These are phyloP conservation scores for Tachyglossus aculeatus DNA, from an alignment of 2,797 vertebrate species.

Conservation along the genomic window DNA sequence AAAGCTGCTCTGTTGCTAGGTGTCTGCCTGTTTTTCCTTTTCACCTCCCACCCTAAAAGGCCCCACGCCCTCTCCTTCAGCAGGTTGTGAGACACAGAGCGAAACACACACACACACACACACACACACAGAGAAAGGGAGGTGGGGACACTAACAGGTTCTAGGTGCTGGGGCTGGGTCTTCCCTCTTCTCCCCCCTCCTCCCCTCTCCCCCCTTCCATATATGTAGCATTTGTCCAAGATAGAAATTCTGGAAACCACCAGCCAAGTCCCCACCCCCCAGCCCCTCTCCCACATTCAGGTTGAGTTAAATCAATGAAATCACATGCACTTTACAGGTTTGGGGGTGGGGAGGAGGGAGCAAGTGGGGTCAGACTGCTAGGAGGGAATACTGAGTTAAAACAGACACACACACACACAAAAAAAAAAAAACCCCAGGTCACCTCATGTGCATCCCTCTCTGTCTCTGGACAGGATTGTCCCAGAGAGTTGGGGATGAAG, in stretches of 20 bases:
- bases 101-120: no score
- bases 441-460: background rate
- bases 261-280: conserved; percentile 27
- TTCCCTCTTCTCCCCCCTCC: conserved; percentile 51
- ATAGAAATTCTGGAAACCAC: conserved; percentile 21
- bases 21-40: no score
- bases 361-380: no score
- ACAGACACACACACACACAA: no score
- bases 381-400: no score
- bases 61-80: no score
- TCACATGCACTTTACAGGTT: conserved; percentile 64
- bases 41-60: no score
- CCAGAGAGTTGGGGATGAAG: no score
- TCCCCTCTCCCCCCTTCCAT: conserved; percentile 44
- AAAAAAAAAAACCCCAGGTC: background rate
- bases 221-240: conserved; percentile 58
- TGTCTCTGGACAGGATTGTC: background rate
- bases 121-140: no score
- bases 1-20: no score
- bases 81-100: no score
- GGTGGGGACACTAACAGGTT: no score
- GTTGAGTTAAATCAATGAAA: conserved; percentile 47
- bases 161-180: conserved; percentile 12
- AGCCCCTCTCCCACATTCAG: conserved; percentile 34
- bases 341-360: conserved; percentile 5